phyloP scores from a whole-genome alignment of 2,888 invertebrate species.

The Sussaba pulchella region DNA sequence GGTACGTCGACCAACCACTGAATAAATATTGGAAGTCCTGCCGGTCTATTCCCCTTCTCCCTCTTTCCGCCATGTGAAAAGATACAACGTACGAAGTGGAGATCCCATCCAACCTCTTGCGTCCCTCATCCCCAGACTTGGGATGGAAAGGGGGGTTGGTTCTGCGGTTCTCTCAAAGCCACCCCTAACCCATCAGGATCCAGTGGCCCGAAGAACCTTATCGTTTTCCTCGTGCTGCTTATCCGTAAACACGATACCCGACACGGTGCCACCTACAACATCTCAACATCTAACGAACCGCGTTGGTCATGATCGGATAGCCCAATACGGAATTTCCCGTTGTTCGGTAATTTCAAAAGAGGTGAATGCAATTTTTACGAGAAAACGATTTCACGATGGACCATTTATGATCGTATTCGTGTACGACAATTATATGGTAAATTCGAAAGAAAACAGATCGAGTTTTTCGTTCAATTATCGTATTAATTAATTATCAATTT shows the following conservation, averaged over 20 bases:
- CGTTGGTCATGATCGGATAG: conserved; percentile 62
- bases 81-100: conserved; percentile 62
- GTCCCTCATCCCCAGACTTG: conserved; percentile 36
- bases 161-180: conserved; percentile 41
- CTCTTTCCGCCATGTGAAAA: too few species aligned
- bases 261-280: conserved; percentile 9
- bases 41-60: too few species aligned
- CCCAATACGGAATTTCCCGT: conserved; percentile 62
- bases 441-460: too few species aligned
- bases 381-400: too few species aligned
- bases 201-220: conserved; percentile 51
- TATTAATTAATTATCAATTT: too few species aligned
- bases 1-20: conserved; percentile 71
- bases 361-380: too few species aligned
- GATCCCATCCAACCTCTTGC: conserved; percentile 8
- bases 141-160: conserved; percentile 27
- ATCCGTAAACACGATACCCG: conserved; percentile 52
- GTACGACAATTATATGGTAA: too few species aligned
- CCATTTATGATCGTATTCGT: too few species aligned
- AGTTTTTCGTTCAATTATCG: too few species aligned
- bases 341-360: conserved; percentile 44
- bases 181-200: conserved; percentile 45
- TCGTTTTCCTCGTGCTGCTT: conserved; percentile 55
- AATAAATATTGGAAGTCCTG: conserved; percentile 74
- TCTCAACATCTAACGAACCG: conserved; percentile 47